Evolutionary conservation across 1,140 invertebrate genomes (phyloP).

Genomic region (Panagrolaimus sp.): DNA sequence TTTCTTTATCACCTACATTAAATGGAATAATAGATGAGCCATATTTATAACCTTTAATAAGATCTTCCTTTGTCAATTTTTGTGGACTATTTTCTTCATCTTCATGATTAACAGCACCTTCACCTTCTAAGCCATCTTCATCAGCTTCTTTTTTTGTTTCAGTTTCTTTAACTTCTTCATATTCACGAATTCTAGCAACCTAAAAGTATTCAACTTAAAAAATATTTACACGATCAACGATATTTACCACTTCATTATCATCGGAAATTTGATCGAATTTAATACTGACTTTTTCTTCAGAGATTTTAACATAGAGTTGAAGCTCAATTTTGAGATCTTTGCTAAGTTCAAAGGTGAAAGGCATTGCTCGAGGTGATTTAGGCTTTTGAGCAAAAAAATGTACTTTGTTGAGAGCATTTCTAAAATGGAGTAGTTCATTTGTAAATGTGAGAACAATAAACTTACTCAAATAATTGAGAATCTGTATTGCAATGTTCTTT

Average conservation of each 20-base stretch:
- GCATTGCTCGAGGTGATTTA: neutral
- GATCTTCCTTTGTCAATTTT: neutral
- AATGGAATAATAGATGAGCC: constrained; percentile 6
- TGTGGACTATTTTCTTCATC: neutral
- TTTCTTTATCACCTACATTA: constrained; percentile 12
- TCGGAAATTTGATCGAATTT: neutral
- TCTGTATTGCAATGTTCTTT: neutral
- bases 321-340: constrained; percentile 3
- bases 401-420: neutral
- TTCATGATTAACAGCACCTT: neutral
- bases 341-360: constrained; percentile 18
- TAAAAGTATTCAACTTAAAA: neutral
- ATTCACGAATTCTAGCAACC: neutral
- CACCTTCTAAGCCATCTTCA: neutral
- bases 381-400: neutral
- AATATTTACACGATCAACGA: neutral
- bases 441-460: neutral
- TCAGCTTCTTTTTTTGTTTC: constrained; percentile 13
- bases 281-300: neutral
- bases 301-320: constrained; percentile 17
- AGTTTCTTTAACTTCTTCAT: neutral
- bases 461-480: neutral
- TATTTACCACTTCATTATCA: neutral
- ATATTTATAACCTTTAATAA: neutral
- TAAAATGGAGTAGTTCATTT: neutral